A percentile compares a stretch with the other conserved stretches of the same genome.
These are phyloP conservation scores for Pachymerium ferrugineum DNA, from an alignment of 2,888 invertebrate species.

Conservation along the genomic window DNA sequence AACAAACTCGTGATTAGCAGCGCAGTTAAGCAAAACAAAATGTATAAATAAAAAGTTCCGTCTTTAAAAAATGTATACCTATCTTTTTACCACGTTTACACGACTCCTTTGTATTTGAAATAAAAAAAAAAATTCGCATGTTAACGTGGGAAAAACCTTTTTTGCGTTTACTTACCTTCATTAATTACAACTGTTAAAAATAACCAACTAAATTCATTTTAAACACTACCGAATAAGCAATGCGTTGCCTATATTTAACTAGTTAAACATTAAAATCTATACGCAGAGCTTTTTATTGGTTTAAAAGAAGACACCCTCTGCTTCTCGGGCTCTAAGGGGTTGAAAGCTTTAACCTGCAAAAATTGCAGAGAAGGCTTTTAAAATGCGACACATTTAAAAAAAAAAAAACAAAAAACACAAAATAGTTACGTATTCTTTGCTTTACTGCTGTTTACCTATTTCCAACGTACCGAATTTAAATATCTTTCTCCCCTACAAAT, in stretches of 20 bases:
- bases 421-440: constrained; percentile 23
- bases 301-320: constrained; percentile 31
- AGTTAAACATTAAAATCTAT: not conserved
- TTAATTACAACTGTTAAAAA: not conserved
- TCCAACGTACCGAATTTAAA: constrained; percentile 20
- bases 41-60: no score
- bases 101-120: no score
- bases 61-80: constrained; percentile 10
- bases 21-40: not conserved
- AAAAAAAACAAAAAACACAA: constrained; percentile 17
- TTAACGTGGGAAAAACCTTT: not conserved
- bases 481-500: constrained; percentile 25
- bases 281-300: not conserved
- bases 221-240: no score
- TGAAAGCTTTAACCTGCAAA: constrained; percentile 34
- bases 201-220: no score
- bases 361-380: constrained; percentile 33
- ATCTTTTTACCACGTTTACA: not conserved
- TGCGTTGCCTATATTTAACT: not conserved
- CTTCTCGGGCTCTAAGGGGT: constrained; percentile 30
- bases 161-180: not conserved
- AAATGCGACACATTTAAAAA: constrained; percentile 11
- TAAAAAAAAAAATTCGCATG: no score
- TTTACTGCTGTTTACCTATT: not conserved
- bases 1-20: constrained; percentile 7